Percentiles rank a stretch among this genome's conserved stretches.
phyloP scores from a whole-genome alignment of 2,888 invertebrate genomes.

The Lissonota sp. region DNA sequence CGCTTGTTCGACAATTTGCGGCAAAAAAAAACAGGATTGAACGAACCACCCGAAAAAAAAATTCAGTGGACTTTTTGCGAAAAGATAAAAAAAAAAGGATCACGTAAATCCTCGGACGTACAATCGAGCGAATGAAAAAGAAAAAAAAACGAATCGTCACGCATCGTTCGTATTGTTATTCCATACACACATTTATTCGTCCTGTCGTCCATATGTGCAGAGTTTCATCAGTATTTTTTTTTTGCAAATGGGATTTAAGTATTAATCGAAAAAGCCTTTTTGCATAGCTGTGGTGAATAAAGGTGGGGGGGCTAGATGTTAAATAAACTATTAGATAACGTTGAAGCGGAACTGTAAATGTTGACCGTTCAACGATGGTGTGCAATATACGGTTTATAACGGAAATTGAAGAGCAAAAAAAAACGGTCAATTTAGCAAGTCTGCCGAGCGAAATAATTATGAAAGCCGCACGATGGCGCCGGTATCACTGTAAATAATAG shows the following conservation, averaged over 20 bases:
- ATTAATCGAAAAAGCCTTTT: slow-evolving; percentile 30
- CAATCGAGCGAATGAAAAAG: background rate
- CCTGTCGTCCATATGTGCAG: background rate
- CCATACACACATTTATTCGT: background rate
- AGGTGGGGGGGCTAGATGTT: background rate
- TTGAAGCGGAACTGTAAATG: slow-evolving; percentile 13
- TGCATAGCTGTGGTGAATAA: background rate
- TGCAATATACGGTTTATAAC: no score
- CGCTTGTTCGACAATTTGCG: slow-evolving; percentile 16
- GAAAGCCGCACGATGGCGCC: background rate
- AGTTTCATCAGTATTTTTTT: slow-evolving; percentile 26
- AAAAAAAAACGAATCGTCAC: slow-evolving; percentile 24
- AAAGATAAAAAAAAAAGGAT: slow-evolving; percentile 10
- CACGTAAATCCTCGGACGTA: background rate
- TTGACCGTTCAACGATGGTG: slow-evolving; percentile 1
- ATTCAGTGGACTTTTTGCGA: background rate
- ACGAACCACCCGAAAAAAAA: slow-evolving; percentile 1
- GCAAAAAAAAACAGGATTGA: background rate
- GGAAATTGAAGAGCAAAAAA: no score
- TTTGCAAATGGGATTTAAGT: slow-evolving; percentile 38
- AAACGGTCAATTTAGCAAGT: no score
- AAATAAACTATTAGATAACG: slow-evolving; percentile 11
- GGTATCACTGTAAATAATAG: background rate
- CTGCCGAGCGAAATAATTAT: background rate
- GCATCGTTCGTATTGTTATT: slow-evolving; percentile 1